Conservation (phyloP, 2,113 vertebrate species). For the Aramus guarauna region DNA sequence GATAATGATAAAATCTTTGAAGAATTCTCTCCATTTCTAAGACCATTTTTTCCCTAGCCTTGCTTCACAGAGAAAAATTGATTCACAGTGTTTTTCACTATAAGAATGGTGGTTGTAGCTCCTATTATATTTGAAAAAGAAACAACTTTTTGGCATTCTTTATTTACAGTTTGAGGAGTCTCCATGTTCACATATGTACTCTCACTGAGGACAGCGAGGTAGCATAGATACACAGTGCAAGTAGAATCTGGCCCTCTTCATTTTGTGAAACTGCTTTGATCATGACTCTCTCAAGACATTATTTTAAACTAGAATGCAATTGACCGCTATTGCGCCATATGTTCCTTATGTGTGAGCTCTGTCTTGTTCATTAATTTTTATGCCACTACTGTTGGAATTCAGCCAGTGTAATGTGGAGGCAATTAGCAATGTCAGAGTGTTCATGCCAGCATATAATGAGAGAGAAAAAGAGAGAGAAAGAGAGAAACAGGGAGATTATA, state of each 20-base stretch:
- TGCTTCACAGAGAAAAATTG: not conserved
- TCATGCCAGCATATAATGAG: conserved; percentile 41
- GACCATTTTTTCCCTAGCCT: not conserved
- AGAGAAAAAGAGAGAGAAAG: not conserved
- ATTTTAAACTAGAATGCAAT: conserved; percentile 63
- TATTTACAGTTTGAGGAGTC: not conserved
- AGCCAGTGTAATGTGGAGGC: conserved; percentile 64
- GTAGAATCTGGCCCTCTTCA: conserved; percentile 26
- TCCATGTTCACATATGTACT: not conserved
- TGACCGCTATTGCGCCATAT: conserved; percentile 45
- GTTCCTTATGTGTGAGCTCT: conserved; percentile 65
- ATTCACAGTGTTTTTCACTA: not conserved
- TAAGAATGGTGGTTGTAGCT: not conserved
- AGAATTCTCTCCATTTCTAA: not conserved
- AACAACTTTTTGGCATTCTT: not conserved
- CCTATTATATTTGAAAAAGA: not conserved
- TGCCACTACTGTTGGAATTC: conserved; percentile 69
- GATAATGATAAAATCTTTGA: not conserved
- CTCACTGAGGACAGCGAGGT: conserved; percentile 5
- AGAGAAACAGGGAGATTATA: not conserved
- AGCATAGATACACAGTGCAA: not conserved
- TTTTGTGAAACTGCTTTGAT: conserved; percentile 51
- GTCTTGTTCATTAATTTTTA: conserved; percentile 65
- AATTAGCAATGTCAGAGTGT: conserved; percentile 62
- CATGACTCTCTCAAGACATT: conserved; percentile 33